phyloP scores from a whole-genome alignment of 1,140 invertebrate genomes.

The Listronotus bonariensis region DNA sequence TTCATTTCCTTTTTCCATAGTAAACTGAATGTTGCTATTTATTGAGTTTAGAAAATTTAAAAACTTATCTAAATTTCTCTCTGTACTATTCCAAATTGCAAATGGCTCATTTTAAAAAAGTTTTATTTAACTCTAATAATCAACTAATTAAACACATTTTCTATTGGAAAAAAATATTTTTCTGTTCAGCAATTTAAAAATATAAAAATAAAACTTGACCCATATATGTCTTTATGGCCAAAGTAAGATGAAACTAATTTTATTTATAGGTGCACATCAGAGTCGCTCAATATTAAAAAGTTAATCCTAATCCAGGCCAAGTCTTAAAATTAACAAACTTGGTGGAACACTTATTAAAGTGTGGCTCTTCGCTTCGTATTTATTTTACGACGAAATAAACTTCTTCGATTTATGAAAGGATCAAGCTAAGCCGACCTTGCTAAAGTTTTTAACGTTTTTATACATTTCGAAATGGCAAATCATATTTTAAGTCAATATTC shows the following conservation, averaged over 20 bases:
- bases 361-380: constrained; percentile 6
- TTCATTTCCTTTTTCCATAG: too few species aligned
- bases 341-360: constrained; percentile 25
- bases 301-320: constrained; percentile 8
- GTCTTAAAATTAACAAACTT: constrained; percentile 22
- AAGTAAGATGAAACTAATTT: not conserved
- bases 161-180: too few species aligned
- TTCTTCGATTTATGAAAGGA: constrained; percentile 30
- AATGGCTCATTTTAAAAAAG: too few species aligned
- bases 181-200: too few species aligned
- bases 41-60: too few species aligned
- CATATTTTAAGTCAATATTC: constrained; percentile 1
- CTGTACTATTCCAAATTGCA: too few species aligned
- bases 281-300: constrained; percentile 16
- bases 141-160: too few species aligned
- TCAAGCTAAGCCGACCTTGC: constrained; percentile 20
- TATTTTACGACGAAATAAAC: constrained; percentile 31
- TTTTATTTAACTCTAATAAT: too few species aligned
- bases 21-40: too few species aligned
- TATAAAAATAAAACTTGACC: too few species aligned
- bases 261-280: constrained; percentile 1
- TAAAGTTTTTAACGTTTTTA: constrained; percentile 20
- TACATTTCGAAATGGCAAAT: not conserved
- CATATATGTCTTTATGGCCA: not conserved
- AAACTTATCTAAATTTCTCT: too few species aligned